Evolutionary conservation across 2,888 invertebrate genomes (phyloP).

Genomic region (Allolobophora icterica): DNA sequence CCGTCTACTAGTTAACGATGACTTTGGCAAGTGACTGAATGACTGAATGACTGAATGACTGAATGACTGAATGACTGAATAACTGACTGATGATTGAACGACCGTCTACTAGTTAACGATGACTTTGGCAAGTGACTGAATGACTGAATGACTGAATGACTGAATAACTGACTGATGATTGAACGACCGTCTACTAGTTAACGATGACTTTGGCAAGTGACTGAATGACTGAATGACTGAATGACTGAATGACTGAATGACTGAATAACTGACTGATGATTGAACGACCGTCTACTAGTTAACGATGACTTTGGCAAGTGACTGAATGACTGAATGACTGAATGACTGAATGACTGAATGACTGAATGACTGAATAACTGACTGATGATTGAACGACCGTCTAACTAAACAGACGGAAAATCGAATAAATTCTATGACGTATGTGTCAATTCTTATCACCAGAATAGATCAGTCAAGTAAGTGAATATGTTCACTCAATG

Average conservation of each 20-base stretch:
- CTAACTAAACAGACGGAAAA: neutral
- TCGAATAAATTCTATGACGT: neutral
- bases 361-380: neutral
- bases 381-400: too few relatives aligned
- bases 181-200: too few relatives aligned
- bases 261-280: too few relatives aligned
- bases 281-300: too few relatives aligned
- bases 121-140: neutral
- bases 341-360: neutral
- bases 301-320: neutral
- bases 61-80: neutral
- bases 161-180: too few relatives aligned
- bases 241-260: neutral
- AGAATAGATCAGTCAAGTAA: neutral
- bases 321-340: neutral
- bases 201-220: neutral
- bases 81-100: too few relatives aligned
- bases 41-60: neutral
- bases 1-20: too few relatives aligned
- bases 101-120: too few relatives aligned
- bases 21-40: neutral
- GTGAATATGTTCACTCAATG: neutral
- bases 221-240: neutral
- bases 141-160: neutral
- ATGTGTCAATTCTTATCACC: too few relatives aligned